These are phyloP conservation scores for Sorex maritimensis DNA, from an alignment of 2,797 vertebrate genomes.

Conservation along the genomic window DNA sequence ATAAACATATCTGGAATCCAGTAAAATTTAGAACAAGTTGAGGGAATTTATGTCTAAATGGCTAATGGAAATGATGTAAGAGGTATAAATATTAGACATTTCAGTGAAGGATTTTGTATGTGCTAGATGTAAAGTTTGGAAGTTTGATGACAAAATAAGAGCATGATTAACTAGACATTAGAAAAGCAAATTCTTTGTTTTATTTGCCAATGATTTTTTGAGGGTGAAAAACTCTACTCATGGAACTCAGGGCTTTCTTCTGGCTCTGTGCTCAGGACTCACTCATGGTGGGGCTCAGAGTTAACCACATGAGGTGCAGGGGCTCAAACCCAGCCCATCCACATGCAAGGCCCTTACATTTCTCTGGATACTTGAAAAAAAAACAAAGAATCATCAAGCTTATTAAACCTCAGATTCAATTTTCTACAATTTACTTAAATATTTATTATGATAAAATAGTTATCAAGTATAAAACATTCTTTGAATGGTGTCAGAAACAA, in stretches of 20 bases:
- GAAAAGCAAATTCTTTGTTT: not conserved
- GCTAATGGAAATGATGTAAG: not conserved
- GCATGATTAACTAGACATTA: not conserved
- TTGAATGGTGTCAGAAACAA: not conserved
- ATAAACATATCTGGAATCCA: not conserved
- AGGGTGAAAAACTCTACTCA: no score
- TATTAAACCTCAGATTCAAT: slow-evolving; percentile 5
- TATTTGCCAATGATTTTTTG: no score
- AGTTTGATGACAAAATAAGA: not conserved
- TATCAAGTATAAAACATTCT: not conserved
- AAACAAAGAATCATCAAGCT: not conserved
- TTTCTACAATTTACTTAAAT: slow-evolving; percentile 19
- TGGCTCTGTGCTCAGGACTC: no score
- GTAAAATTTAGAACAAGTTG: not conserved
- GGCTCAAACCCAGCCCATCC: no score
- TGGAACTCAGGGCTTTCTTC: no score
- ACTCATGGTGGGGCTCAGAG: no score
- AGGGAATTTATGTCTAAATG: not conserved
- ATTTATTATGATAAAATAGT: slow-evolving; percentile 49
- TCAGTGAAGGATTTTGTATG: not conserved
- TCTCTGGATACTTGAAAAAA: no score
- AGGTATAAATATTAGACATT: not conserved
- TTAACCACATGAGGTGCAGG: no score
- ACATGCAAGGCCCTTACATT: no score
- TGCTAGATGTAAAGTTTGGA: not conserved